Evolutionary conservation across 1,140 invertebrate genomes (phyloP).

Genomic region (Palaemon carinicauda): DNA sequence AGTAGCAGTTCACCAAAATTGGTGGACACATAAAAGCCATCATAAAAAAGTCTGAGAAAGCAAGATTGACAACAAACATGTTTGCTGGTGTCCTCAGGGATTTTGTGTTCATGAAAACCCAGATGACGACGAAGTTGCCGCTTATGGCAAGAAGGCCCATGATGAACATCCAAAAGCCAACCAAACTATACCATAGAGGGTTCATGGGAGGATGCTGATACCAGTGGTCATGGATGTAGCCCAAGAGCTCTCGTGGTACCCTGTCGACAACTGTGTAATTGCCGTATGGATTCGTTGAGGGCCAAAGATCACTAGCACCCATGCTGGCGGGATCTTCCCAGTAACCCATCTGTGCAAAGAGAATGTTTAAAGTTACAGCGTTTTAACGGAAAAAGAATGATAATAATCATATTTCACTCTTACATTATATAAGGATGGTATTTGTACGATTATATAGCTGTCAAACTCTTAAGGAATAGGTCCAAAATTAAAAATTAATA

Average conservation of each 20-base stretch:
- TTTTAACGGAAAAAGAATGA: too few relatives aligned
- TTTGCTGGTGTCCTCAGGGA: constrained; percentile 83
- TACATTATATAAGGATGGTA: too few relatives aligned
- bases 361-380: too few relatives aligned
- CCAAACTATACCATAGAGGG: constrained; percentile 80
- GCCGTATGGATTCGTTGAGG: constrained; percentile 2
- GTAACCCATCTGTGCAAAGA: too few relatives aligned
- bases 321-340: too few relatives aligned
- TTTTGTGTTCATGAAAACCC: constrained; percentile 82
- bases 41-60: constrained; percentile 87
- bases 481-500: too few relatives aligned
- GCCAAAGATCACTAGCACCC: background rate
- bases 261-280: constrained; percentile 15
- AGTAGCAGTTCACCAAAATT: constrained; percentile 80
- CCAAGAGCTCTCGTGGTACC: constrained; percentile 63
- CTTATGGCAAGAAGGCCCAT: constrained; percentile 75
- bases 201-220: constrained; percentile 78
- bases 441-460: too few relatives aligned
- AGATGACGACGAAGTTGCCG: constrained; percentile 86
- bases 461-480: too few relatives aligned
- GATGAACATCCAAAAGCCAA: constrained; percentile 78
- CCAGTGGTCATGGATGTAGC: background rate
- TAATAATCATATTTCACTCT: too few relatives aligned
- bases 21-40: constrained; percentile 71
- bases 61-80: constrained; percentile 84